These are phyloP conservation scores for Temnothorax nylanderi DNA, from an alignment of 1,140 invertebrate genomes.

Conservation along the genomic window DNA sequence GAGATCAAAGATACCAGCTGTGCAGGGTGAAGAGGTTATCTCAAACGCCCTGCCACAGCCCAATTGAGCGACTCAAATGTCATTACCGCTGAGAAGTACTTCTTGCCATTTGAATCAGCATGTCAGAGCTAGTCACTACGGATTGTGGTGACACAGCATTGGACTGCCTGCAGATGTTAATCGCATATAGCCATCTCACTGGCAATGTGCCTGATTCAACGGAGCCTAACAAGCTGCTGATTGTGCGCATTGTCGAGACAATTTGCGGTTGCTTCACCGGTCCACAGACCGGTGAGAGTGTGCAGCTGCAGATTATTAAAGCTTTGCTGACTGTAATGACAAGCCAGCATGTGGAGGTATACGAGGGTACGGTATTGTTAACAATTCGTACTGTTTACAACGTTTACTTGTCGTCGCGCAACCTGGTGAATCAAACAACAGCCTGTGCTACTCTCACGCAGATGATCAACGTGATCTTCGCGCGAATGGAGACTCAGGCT, in stretches of 20 bases:
- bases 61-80: slow-evolving; percentile 92
- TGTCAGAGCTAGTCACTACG: slow-evolving; percentile 98
- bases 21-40: slow-evolving; percentile 88
- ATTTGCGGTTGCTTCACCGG: slow-evolving; percentile 99
- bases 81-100: slow-evolving; percentile 99
- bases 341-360: slow-evolving; percentile 98
- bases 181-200: slow-evolving; percentile 99
- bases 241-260: slow-evolving; percentile 98
- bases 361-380: slow-evolving; percentile 97
- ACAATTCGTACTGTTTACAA: slow-evolving; percentile 99
- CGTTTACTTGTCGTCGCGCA: slow-evolving; percentile 98
- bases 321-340: slow-evolving; percentile 98
- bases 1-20: slow-evolving; percentile 90
- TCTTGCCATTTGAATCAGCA: slow-evolving; percentile 98
- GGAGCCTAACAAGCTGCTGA: slow-evolving; percentile 94
- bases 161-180: slow-evolving; percentile 99
- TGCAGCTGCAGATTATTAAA: slow-evolving; percentile 99
- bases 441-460: slow-evolving; percentile 99
- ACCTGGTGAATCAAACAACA: slow-evolving; percentile 99
- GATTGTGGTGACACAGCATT: slow-evolving; percentile 97
- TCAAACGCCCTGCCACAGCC: slow-evolving; percentile 96
- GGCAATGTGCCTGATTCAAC: slow-evolving; percentile 96
- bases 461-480: slow-evolving; percentile 99
- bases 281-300: slow-evolving; percentile 98
- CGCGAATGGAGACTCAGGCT: slow-evolving; percentile 97